Evolutionary conservation across 2,113 vertebrate species (phyloP).

Genomic region (Agapornis roseicollis): DNA sequence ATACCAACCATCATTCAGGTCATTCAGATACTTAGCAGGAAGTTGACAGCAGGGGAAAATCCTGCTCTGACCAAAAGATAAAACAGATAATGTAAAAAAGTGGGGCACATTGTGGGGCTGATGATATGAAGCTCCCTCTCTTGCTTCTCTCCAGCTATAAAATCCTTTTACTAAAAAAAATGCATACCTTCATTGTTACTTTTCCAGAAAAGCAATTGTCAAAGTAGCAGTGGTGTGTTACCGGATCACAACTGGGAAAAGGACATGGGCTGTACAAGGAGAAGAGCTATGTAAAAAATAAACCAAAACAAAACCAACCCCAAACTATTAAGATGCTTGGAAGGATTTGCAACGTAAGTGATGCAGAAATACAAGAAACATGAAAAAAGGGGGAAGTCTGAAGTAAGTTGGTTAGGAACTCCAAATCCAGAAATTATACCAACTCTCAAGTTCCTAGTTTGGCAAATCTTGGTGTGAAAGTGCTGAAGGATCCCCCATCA

Average conservation of each 20-base stretch:
- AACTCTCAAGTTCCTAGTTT: neutral
- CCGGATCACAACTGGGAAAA: neutral
- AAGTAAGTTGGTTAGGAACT: neutral
- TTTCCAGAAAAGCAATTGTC: neutral
- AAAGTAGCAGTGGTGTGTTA: neutral
- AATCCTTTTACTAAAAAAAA: neutral
- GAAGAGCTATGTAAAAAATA: neutral
- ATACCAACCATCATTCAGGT: neutral
- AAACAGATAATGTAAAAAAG: neutral
- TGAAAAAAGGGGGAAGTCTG: neutral
- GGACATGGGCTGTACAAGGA: neutral
- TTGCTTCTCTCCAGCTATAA: neutral
- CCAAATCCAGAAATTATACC: neutral
- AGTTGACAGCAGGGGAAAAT: neutral
- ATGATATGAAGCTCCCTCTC: neutral
- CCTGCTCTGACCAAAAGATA: neutral
- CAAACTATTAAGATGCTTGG: neutral
- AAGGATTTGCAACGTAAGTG: neutral
- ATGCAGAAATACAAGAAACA: neutral
- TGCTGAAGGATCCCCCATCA: neutral
- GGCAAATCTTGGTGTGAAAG: neutral
- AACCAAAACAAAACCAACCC: accelerated
- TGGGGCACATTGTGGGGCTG: neutral
- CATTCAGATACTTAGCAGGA: neutral
- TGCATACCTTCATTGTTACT: neutral